These are phyloP conservation scores for Eulemur macaco DNA, from an alignment of 2,113 vertebrate genomes.

Conservation along the genomic window DNA sequence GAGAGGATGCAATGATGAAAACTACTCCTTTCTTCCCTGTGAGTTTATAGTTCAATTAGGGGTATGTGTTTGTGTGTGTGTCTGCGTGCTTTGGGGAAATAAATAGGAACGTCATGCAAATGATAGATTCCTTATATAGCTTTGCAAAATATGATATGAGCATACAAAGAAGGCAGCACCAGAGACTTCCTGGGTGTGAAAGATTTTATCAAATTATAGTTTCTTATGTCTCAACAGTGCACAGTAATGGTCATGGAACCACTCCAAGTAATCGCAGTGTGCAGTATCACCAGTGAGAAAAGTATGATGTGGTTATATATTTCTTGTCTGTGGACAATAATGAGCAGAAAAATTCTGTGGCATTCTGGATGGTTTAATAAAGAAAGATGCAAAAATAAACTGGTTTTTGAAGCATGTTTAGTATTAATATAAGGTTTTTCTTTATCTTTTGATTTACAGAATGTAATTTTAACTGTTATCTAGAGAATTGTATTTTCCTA, in stretches of 20 bases:
- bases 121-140: neutral
- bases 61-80: rapidly evolving
- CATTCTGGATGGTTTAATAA: neutral
- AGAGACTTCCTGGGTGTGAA: neutral
- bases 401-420: neutral
- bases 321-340: neutral
- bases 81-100: neutral
- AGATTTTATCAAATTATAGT: neutral
- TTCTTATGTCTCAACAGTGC: neutral
- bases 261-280: neutral
- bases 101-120: neutral
- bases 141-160: neutral
- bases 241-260: neutral
- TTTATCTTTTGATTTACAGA: neutral
- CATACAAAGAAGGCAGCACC: neutral
- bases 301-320: neutral
- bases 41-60: neutral
- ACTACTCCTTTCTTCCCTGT: neutral
- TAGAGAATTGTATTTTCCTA: neutral
- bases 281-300: neutral
- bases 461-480: neutral
- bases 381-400: neutral
- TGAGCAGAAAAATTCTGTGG: neutral
- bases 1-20: neutral
- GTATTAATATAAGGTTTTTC: neutral